phyloP scores from a whole-genome alignment of 2,888 invertebrate genomes.

The Laspeyria flexula region DNA sequence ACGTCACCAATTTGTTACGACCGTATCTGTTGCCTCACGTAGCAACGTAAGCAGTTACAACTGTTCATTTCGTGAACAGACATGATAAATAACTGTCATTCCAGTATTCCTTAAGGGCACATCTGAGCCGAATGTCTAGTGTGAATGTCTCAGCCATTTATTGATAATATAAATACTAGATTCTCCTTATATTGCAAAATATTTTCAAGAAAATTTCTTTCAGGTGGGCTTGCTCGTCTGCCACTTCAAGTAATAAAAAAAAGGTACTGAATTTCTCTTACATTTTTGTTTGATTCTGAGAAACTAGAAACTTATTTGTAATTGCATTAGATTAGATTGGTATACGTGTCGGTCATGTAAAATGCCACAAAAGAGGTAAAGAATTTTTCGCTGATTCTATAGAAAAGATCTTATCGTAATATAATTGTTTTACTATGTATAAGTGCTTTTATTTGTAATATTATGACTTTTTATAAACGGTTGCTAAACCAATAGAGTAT shows the following conservation, averaged over 20 bases:
- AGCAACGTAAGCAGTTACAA: neutral
- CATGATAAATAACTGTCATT: slow-evolving; percentile 1
- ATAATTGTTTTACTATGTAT: too few relatives aligned
- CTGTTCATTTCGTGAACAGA: slow-evolving; percentile 1
- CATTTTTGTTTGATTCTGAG: neutral
- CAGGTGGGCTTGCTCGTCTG: too few relatives aligned
- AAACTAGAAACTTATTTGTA: neutral
- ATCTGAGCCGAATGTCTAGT: neutral
- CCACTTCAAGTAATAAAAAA: too few relatives aligned
- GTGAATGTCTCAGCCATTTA: neutral
- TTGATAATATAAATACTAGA: neutral
- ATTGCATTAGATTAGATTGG: neutral
- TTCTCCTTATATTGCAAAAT: too few relatives aligned
- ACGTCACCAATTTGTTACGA: neutral
- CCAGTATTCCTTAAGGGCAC: neutral
- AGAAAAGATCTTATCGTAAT: too few relatives aligned
- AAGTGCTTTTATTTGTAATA: too few relatives aligned
- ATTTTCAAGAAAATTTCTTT: too few relatives aligned
- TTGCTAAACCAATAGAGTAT: too few relatives aligned
- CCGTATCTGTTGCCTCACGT: neutral
- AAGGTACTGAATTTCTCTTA: too few relatives aligned
- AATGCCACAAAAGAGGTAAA: neutral
- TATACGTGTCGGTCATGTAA: neutral
- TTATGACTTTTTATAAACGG: too few relatives aligned
- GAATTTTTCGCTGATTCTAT: too few relatives aligned